A percentile compares a stretch with the other conserved stretches of the same genome.
Evolutionary conservation across 2,113 vertebrate genomes (phyloP).

Genomic region (Ptyas mucosa): DNA sequence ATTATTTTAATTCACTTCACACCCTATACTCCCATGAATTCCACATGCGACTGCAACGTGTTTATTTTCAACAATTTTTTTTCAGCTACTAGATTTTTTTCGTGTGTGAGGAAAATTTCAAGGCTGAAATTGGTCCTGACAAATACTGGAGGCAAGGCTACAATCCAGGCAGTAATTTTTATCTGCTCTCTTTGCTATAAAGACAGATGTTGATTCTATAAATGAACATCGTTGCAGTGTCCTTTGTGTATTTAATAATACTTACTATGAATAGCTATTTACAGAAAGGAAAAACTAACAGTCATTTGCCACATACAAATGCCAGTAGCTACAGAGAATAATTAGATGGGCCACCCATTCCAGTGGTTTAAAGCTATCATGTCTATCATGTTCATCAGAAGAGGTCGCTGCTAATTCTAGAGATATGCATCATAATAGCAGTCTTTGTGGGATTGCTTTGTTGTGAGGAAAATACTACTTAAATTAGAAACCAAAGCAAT

Average conservation of each 20-base stretch:
- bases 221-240: background rate
- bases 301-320: background rate
- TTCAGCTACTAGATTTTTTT: background rate
- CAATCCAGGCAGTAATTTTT: background rate
- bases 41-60: background rate
- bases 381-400: background rate
- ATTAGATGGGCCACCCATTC: background rate
- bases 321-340: background rate
- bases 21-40: background rate
- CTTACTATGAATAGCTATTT: background rate
- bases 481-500: background rate
- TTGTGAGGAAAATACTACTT: background rate
- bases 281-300: background rate
- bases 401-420: background rate
- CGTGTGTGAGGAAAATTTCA: background rate
- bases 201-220: conserved; percentile 8
- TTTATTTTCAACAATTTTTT: background rate
- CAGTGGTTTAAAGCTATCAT: background rate
- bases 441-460: background rate
- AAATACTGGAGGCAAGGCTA: background rate
- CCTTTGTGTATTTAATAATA: background rate
- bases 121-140: background rate
- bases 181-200: background rate
- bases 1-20: background rate
- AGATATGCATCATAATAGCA: conserved; percentile 1